Percentiles rank a stretch among this genome's conserved stretches.
Evolutionary conservation across 2,888 invertebrate genomes (phyloP).

Genomic region (Pandemis heparana): DNA sequence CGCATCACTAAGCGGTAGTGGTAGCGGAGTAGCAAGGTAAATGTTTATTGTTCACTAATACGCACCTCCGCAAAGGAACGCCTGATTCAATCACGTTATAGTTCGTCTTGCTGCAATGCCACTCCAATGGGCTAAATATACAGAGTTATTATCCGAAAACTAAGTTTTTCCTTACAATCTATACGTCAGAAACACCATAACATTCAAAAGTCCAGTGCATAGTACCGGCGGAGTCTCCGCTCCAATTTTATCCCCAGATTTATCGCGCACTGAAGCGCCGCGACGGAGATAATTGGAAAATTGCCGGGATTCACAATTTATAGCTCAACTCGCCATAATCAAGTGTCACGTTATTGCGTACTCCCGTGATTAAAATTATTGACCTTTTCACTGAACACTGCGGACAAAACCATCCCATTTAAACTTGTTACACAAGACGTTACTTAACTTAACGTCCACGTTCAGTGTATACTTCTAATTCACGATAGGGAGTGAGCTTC

Average conservation of each 20-base stretch:
- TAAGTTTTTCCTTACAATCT: constrained; percentile 60
- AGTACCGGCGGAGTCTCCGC: background rate
- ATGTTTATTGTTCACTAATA: too few species aligned
- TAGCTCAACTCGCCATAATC: constrained; percentile 9
- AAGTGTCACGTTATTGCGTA: constrained; percentile 14
- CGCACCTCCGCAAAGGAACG: too few species aligned
- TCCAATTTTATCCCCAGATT: constrained; percentile 33
- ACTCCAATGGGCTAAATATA: background rate
- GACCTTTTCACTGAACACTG: background rate
- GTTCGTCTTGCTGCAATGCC: background rate
- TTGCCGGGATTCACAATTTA: constrained; percentile 22
- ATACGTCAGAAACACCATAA: constrained; percentile 52
- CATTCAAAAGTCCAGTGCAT: constrained; percentile 45
- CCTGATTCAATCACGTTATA: background rate
- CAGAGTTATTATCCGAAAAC: constrained; percentile 55
- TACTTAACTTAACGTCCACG: background rate
- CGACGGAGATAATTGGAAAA: constrained; percentile 37
- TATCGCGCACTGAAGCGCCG: constrained; percentile 26
- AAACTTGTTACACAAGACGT: background rate
- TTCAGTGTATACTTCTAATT: background rate
- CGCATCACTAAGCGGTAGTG: too few species aligned
- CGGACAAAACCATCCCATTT: background rate
- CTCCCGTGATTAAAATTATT: constrained; percentile 12
- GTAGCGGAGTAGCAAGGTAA: too few species aligned
- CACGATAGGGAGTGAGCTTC: too few species aligned